Base-by-base conservation (phyloP, 1,140 invertebrate genomes). In the Cyrtorhinus lividipennis region DNA sequence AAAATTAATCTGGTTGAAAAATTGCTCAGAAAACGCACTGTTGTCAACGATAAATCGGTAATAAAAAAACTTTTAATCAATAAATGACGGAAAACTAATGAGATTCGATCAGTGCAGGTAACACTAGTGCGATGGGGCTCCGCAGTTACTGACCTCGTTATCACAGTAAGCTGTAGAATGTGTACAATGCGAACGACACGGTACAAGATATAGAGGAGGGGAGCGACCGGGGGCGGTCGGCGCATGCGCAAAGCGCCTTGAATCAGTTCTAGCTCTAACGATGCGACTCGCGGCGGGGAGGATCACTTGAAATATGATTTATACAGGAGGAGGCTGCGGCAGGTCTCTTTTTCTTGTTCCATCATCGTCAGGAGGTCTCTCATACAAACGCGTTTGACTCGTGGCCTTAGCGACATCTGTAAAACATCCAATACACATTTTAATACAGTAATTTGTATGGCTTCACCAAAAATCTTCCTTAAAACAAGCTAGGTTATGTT, bases 321-420 rank as follows among this genome's bases (percentile, higher is more conserved):
- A 75, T 88, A 95, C 15, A 96, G 76, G 64, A 86, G 76, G 53
- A 80, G 74, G 71, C 87, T 91, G 73, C 86, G 83, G 73, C 85
- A 83, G 61, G 85, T 85, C 66, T 92, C 86, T 69, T 86, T 86
- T 69, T 97, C 92, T 71, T 92, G 87, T 73, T 98, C 93, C 72
- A 97, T 79, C 10, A 95, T 78, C 75, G 92, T 95, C 53, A 95
- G 76, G 68, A 96, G 79, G 73, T 97, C 94, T 63, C 89, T 80
- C 64, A 92, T 79, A 72, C 91, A 96, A 56, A 96, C 92, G 65
- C 94, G 81, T 76, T 96, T 96, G 61, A 95, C 81, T 62, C 91
- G 80, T 63, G 89, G 88, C 71, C 69, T 57, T 45, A 65, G 60
- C 18, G 61, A 26, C 60, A 69, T 57, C 66, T 69, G 62, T 2